Evolutionary conservation across 2,888 invertebrate species (phyloP), one percentile per base, ranked within the genome.

Genomic region (Mongoloraphidia duomilia): DNA sequence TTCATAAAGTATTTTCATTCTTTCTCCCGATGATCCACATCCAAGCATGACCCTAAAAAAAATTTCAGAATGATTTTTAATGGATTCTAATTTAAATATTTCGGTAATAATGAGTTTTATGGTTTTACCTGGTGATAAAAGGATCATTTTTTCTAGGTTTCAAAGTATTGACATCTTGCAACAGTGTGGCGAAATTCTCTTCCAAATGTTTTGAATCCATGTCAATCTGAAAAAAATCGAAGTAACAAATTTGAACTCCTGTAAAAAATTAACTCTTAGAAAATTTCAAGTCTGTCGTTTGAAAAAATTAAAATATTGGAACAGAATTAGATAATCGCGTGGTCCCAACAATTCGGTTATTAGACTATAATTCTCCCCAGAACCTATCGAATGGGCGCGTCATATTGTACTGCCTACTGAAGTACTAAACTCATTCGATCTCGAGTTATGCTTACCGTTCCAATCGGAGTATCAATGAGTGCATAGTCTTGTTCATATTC

Each of bases 401-500:
- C 12, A 26, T 36, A 36, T 8, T 12, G 6, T 14, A 45, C 17
- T 2, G 26, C 4, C 17, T 17, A 17, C 17, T 34, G 11, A 35
- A 41, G 8, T 44, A 38, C 46, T 13, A 46, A 46, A 10, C 9
- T 40, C 17, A 44, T 42, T 41, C 43, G 36, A 26, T 41, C 47
- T 11, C 12, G 34, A 37, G 39, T 34, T 36, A 26, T n/a, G 65
- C 71, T 67, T 67, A 86, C 85, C 59, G 74, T 76, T 57, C 91
- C 91, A 56, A 91, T 70, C 33, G 74, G 65, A 1, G 82, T 72
- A 53, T 80, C 72, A 9, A 83, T 73, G 44, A 71, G 63, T 0
- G 83, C 91, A 69, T 77, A 90, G 61, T 82, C 79, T 50, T 78
- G 75, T 59, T 85, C 83, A 52, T 73, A 63, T 47, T 81, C 79